Evolutionary conservation across 2,797 vertebrate species (phyloP).

Genomic region (Pteronotus mesoamericanus): DNA sequence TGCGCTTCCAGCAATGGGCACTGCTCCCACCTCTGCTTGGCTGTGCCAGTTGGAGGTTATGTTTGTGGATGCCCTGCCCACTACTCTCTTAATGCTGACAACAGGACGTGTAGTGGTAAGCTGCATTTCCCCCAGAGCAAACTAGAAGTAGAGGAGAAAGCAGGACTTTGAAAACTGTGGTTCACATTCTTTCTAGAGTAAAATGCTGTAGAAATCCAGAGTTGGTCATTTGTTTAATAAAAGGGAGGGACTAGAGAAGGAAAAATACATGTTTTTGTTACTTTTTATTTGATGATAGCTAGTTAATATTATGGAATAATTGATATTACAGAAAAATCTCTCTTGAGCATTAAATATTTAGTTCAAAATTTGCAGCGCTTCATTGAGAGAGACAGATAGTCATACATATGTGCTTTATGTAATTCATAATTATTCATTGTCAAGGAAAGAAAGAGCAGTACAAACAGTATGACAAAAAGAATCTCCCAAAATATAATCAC

Average conservation of each 20-base stretch:
- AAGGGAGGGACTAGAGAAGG: background rate
- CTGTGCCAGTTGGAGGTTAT: constrained; percentile 90
- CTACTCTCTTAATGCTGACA: constrained; percentile 94
- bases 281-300: background rate
- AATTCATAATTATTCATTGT: background rate
- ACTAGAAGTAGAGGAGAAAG: constrained; percentile 1
- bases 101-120: constrained; percentile 98
- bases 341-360: background rate
- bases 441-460: background rate
- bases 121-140: background rate
- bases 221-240: background rate
- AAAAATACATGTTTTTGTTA: background rate
- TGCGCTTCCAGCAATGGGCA: constrained; percentile 96
- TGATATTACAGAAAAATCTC: background rate
- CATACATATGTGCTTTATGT: background rate
- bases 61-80: constrained; percentile 97
- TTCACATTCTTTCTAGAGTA: background rate
- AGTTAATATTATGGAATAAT: constrained; percentile 13
- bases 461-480: background rate
- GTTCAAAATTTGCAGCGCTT: background rate
- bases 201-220: constrained; percentile 2
- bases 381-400: background rate
- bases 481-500: background rate
- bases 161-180: background rate
- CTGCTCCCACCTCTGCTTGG: constrained; percentile 97